Evolutionary conservation across 2,797 vertebrate genomes (phyloP).

Genomic region (Cetoscarus ocellatus): DNA sequence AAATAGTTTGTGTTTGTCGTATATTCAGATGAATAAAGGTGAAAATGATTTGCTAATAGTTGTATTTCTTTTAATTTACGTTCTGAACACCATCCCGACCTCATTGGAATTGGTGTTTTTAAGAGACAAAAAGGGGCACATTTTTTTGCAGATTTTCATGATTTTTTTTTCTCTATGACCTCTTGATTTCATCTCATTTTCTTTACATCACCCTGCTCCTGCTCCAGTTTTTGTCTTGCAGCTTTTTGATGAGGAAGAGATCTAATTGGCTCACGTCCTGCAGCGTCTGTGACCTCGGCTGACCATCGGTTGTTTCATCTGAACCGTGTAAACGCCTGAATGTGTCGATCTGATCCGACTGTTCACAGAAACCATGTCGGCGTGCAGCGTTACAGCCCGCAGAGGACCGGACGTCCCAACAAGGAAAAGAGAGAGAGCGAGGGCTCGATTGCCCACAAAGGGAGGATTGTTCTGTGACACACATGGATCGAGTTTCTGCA

Average conservation of each 20-base stretch:
- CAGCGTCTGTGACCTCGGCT: constrained; percentile 7
- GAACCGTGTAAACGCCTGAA: constrained; percentile 13
- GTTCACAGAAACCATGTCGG: background rate
- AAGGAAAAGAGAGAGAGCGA: constrained; percentile 2
- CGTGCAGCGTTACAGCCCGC: background rate
- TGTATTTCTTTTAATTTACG: too few species aligned
- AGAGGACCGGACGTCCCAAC: background rate
- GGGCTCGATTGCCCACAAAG: constrained; percentile 49
- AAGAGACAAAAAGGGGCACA: too few species aligned
- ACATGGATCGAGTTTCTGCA: constrained; percentile 47
- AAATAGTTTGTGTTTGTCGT: too few species aligned
- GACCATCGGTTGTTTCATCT: constrained; percentile 12
- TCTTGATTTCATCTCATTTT: too few species aligned
- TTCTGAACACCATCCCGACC: too few species aligned
- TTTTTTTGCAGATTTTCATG: too few species aligned
- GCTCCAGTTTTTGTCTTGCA: background rate
- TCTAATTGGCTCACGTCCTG: constrained; percentile 7
- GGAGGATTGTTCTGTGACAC: constrained; percentile 37
- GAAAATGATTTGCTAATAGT: too few species aligned
- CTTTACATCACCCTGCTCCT: too few species aligned
- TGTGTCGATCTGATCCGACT: background rate
- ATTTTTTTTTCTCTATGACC: too few species aligned
- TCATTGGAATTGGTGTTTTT: too few species aligned
- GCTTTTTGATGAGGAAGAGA: too few species aligned
- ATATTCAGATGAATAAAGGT: too few species aligned